Percentiles rank a stretch among this genome's conserved stretches.
Conservation (phyloP, 2,113 vertebrate genomes). For the Ondatra zibethicus region DNA sequence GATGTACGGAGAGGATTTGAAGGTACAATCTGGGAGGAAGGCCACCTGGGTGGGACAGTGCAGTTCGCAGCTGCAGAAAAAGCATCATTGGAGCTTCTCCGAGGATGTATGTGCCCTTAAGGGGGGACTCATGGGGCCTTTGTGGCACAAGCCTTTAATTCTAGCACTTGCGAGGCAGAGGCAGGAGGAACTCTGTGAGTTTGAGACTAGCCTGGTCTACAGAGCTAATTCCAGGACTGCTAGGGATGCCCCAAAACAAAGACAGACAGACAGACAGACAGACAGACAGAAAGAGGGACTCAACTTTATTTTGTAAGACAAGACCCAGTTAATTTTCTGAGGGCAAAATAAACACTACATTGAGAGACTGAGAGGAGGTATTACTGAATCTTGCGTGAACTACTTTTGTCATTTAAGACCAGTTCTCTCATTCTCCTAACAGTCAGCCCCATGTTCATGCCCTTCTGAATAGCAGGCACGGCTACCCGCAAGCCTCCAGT, state of each 20-base stretch:
- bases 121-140: background rate
- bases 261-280: no score
- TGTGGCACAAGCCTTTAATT: no score
- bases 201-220: no score
- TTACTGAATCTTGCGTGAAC: background rate
- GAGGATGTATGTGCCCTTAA: background rate
- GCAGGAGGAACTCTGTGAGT: no score
- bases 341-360: background rate
- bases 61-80: background rate
- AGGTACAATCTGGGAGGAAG: background rate
- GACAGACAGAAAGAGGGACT: background rate
- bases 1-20: background rate
- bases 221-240: no score
- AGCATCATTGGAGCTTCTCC: background rate
- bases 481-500: background rate
- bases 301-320: background rate
- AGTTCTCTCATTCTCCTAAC: background rate
- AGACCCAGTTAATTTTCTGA: background rate
- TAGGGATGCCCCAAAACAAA: no score
- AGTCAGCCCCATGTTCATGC: background rate
- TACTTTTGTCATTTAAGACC: background rate
- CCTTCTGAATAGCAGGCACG: background rate
- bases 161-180: no score
- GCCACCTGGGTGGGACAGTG: background rate
- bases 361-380: background rate